Base-by-base conservation (phyloP, 2,113 vertebrate genomes). In the Callopanchax toddi region DNA sequence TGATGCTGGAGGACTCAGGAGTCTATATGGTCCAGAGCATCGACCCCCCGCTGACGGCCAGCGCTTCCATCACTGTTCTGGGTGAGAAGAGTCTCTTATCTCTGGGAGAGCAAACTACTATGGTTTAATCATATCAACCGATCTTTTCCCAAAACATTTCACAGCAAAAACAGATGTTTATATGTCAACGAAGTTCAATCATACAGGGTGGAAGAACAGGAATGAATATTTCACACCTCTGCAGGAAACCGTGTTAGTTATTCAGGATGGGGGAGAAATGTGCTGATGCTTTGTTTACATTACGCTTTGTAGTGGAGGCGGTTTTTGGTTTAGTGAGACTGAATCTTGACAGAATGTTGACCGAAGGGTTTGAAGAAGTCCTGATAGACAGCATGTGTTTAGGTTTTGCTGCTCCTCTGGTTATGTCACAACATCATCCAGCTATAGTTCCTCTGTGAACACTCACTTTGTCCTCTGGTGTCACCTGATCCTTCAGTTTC, bases 1-100 rank as follows among this genome's bases (percentile, higher is more conserved):
- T 85, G 51, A 76, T 32, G 0, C 37, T 79, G 50, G 65, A 36
- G 0, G 87, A 90, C 70, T 79, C 84, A 1, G 89, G 88, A 13
- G 45, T 78, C 37, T 90, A 86, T 44, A 3, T 10, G 3, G 39
- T 89, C 44, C 59, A 80, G 60, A 66, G 79, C 46, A 61, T 0
- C 13, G 51, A 75, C 16, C 73, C 77, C 0, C 17, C 11, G 25
- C 39, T 87, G 1, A 71, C 0, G 11, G 76, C 69, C 57, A 62
- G 12, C 7, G 18, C 53, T 40, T 67, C 46, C 34, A 12, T 90
- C 54, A 81, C 49, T 17, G 79, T 90, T 16, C 17, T 81, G 4
- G 78, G 84, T 89, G 63, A 76, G 80, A 58, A 22, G 2, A 12
- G 53, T 6, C 29, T 32, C 29, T 6, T 7, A 5, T 32, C 4